phyloP scores from a whole-genome alignment of 2,888 invertebrate species.

The Lordiphosa fenestrarum region DNA sequence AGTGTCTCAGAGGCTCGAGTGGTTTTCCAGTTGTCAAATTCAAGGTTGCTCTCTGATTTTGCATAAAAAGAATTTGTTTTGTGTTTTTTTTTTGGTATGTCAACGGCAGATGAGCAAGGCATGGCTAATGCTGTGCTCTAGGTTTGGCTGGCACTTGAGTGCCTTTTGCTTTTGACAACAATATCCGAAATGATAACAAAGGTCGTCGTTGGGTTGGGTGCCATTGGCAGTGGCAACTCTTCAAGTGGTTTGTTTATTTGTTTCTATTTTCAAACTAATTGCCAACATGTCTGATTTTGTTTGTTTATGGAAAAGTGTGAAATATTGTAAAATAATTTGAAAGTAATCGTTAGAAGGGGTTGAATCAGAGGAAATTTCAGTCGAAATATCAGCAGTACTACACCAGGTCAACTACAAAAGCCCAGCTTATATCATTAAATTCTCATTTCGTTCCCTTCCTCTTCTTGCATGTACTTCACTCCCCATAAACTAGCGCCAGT shows the following conservation, averaged over 20 bases:
- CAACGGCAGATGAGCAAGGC: constrained; percentile 33
- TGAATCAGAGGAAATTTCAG: no score
- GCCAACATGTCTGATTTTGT: constrained; percentile 20
- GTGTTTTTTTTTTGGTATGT: constrained; percentile 29
- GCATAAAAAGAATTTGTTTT: constrained; percentile 22
- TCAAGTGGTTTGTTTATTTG: constrained; percentile 45
- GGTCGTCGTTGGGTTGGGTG: constrained; percentile 30
- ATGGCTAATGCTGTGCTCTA: constrained; percentile 40
- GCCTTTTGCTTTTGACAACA: constrained; percentile 60
- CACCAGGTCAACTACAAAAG: no score
- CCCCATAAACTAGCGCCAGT: constrained; percentile 55
- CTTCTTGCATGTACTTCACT: constrained; percentile 7
- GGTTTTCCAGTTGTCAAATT: constrained; percentile 21
- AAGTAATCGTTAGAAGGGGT: no score
- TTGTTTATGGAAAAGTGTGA: constrained; percentile 7
- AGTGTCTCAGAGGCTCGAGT: constrained; percentile 18
- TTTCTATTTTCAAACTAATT: constrained; percentile 46
- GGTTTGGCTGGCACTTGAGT: constrained; percentile 45
- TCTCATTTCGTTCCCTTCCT: constrained; percentile 6
- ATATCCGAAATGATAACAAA: constrained; percentile 44
- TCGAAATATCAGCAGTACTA: no score
- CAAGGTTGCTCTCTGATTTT: constrained; percentile 23
- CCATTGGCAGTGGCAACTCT: constrained; percentile 52
- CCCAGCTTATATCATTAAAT: no score
- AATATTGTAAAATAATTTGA: no score